Evolutionary conservation across 2,888 invertebrate species (phyloP).

Genomic region (Ophraella communa): DNA sequence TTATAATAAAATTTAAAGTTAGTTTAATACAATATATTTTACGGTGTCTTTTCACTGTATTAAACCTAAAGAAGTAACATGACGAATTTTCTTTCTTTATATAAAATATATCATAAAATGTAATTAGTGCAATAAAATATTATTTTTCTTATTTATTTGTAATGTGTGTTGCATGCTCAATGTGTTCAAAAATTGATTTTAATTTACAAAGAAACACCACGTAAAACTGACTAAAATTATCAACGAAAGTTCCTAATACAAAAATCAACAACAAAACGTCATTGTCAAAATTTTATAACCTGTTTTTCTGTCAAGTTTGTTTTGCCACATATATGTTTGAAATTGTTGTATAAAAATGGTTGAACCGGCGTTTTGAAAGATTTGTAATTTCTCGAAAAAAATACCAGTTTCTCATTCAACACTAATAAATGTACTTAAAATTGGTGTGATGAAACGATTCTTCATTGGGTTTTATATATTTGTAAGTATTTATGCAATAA

Average conservation of each 20-base stretch:
- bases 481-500: slow-evolving; percentile 17
- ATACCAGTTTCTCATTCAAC: background rate
- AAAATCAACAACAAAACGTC: background rate
- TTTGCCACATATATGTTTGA: slow-evolving; percentile 1
- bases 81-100: no score
- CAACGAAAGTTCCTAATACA: no score
- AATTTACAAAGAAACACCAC: background rate
- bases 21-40: no score
- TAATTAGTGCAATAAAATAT: no score
- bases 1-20: no score
- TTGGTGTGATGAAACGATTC: slow-evolving; percentile 28
- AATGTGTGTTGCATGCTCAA: no score
- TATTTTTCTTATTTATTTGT: no score
- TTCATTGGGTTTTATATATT: slow-evolving; percentile 23
- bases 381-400: background rate
- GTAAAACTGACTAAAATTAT: background rate
- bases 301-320: background rate
- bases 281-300: slow-evolving; percentile 1
- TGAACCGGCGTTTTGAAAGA: background rate
- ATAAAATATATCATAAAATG: no score
- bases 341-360: background rate
- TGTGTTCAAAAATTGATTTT: no score
- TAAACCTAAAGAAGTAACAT: no score
- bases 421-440: slow-evolving; percentile 15
- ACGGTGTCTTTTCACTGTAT: no score